Evolutionary conservation across 2,888 invertebrate species (phyloP).

Genomic region (Drosophila affinis): DNA sequence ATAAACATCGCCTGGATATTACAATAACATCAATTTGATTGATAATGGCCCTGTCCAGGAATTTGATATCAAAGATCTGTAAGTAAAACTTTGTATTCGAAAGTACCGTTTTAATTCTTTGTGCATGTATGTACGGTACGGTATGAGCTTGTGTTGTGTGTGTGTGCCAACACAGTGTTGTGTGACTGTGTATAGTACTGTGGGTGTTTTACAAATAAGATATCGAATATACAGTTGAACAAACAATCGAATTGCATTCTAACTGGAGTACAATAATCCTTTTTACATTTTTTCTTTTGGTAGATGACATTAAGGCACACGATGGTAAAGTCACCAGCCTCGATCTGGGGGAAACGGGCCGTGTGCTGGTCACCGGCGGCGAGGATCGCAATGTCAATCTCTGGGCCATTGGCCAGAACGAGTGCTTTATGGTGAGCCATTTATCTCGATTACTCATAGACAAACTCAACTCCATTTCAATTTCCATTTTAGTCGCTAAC

Average conservation of each 20-base stretch:
- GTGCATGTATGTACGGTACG: conserved; percentile 5
- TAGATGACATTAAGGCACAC: conserved; percentile 84
- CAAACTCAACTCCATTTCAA: background rate
- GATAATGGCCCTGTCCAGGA: conserved; percentile 83
- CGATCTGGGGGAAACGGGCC: conserved; percentile 84
- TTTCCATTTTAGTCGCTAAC: conserved; percentile 89
- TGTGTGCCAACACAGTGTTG: background rate
- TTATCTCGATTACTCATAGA: background rate
- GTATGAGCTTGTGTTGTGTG: conserved; percentile 1
- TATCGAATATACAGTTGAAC: background rate
- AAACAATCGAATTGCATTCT: background rate
- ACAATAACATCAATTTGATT: conserved; percentile 70
- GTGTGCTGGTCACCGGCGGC: conserved; percentile 88
- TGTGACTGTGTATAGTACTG: background rate
- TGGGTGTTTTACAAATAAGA: background rate
- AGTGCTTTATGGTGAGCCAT: conserved; percentile 96
- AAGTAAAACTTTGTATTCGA: conserved; percentile 69
- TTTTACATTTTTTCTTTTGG: background rate
- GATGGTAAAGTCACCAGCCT: conserved; percentile 83
- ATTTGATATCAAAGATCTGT: conserved; percentile 84
- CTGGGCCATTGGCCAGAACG: conserved; percentile 97
- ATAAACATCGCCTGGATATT: conserved; percentile 18
- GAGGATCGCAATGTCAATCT: conserved; percentile 98
- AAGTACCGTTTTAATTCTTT: conserved; percentile 34
- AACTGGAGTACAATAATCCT: background rate